Evolutionary conservation across 2,888 invertebrate species (phyloP).

Genomic region (Xestoiulus laeticollis): DNA sequence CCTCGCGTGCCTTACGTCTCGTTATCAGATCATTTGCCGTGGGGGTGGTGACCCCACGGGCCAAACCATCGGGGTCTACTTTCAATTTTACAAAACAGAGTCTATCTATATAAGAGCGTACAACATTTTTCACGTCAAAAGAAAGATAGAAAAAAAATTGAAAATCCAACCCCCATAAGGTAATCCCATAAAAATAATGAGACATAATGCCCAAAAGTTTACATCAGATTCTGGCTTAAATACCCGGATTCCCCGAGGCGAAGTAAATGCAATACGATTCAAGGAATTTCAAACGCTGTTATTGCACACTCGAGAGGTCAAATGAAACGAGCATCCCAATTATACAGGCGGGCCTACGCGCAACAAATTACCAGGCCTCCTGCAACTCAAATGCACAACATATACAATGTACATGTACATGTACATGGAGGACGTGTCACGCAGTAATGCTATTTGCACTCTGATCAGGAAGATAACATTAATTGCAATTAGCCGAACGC

Average conservation of each 20-base stretch:
- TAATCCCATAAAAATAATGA: slow-evolving; percentile 38
- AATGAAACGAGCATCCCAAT: slow-evolving; percentile 43
- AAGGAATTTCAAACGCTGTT: slow-evolving; percentile 23
- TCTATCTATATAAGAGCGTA: background rate
- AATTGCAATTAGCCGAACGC: slow-evolving; percentile 13
- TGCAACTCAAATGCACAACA: background rate
- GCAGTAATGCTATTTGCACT: background rate
- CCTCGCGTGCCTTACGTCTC: slow-evolving; percentile 43
- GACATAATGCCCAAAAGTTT: slow-evolving; percentile 41
- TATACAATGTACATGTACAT: background rate
- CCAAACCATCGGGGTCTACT: background rate
- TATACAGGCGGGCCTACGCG: slow-evolving; percentile 30
- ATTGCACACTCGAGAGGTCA: slow-evolving; percentile 36
- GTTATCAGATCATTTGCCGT: slow-evolving; percentile 35
- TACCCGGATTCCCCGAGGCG: slow-evolving; percentile 39
- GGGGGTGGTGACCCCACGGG: slow-evolving; percentile 35
- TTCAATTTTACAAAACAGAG: background rate
- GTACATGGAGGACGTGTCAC: background rate
- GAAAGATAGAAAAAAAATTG: background rate
- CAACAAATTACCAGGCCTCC: background rate
- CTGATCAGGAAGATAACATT: background rate
- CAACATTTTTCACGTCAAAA: background rate
- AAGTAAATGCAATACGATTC: slow-evolving; percentile 37
- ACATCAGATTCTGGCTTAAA: slow-evolving; percentile 36
- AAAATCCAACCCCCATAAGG: slow-evolving; percentile 10